Evolutionary conservation across 2,113 vertebrate genomes (phyloP).

Genomic region (Phyllostomus discolor): DNA sequence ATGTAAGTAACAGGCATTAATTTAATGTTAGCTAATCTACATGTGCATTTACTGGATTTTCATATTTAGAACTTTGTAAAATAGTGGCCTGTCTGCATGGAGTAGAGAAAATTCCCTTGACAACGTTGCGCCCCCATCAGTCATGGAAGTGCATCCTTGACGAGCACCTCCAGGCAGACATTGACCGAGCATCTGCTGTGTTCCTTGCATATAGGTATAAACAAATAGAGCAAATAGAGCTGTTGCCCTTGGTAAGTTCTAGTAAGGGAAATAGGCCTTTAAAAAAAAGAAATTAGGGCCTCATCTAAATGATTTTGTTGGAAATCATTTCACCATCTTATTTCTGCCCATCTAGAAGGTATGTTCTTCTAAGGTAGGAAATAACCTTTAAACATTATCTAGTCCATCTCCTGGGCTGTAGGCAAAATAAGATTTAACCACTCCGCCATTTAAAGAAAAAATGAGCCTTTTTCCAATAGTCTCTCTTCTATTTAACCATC

Average conservation of each 20-base stretch:
- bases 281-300: background rate
- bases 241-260: background rate
- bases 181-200: background rate
- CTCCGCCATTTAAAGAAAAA: background rate
- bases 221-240: background rate
- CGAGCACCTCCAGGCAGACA: background rate
- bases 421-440: constrained; percentile 12
- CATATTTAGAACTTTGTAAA: constrained; percentile 1
- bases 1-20: background rate
- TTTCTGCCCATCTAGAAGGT: background rate
- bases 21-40: background rate
- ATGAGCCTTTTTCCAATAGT: background rate
- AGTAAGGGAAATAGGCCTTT: background rate
- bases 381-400: constrained; percentile 30
- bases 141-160: background rate
- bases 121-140: background rate
- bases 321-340: constrained; percentile 15
- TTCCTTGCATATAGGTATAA: background rate
- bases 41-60: background rate
- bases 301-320: constrained; percentile 32
- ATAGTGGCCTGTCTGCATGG: background rate
- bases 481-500: background rate
- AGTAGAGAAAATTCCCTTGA: background rate
- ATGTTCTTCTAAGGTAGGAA: constrained; percentile 35
- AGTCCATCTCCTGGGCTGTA: background rate